Percentiles rank a stretch among this genome's conserved stretches.
Conservation (phyloP, 2,888 invertebrate species). For the Acanthopleura granulata region DNA sequence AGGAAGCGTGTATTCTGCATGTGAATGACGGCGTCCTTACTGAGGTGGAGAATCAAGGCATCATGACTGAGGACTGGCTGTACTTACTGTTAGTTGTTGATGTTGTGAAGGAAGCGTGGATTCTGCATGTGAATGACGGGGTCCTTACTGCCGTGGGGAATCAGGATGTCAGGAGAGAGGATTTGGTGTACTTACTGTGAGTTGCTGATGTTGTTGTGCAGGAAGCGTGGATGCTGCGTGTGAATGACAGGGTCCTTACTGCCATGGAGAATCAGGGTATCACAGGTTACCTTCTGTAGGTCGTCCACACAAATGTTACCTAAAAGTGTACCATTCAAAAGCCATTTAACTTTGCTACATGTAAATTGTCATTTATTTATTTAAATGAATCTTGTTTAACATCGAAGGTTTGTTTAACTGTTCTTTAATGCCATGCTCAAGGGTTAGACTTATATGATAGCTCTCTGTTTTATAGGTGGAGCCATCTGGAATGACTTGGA, state of each 20-base stretch:
- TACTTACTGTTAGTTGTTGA: constrained; percentile 77
- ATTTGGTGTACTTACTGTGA: constrained; percentile 75
- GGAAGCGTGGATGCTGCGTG: constrained; percentile 80
- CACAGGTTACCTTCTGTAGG: constrained; percentile 78
- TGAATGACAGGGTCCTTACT: constrained; percentile 85
- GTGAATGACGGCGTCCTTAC: constrained; percentile 83
- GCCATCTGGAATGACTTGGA: too few species aligned
- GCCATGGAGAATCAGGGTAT: constrained; percentile 87
- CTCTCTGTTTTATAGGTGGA: too few species aligned
- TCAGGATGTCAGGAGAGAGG: constrained; percentile 77
- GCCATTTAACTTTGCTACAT: not conserved
- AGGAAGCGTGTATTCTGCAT: constrained; percentile 82
- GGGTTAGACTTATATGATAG: too few species aligned
- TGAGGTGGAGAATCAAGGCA: constrained; percentile 86
- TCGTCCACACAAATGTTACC: constrained; percentile 82
- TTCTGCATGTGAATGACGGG: constrained; percentile 81
- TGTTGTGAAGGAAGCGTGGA: constrained; percentile 79
- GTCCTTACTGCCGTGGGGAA: constrained; percentile 88
- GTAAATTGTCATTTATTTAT: too few species aligned
- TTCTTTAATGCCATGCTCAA: too few species aligned
- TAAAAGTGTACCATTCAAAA: constrained; percentile 24
- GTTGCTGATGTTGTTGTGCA: constrained; percentile 77
- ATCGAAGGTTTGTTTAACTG: too few species aligned
- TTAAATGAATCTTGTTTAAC: too few species aligned
- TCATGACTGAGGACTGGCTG: constrained; percentile 68